Evolutionary conservation across 2,113 vertebrate genomes (phyloP).

Genomic region (Polyodon spathula): DNA sequence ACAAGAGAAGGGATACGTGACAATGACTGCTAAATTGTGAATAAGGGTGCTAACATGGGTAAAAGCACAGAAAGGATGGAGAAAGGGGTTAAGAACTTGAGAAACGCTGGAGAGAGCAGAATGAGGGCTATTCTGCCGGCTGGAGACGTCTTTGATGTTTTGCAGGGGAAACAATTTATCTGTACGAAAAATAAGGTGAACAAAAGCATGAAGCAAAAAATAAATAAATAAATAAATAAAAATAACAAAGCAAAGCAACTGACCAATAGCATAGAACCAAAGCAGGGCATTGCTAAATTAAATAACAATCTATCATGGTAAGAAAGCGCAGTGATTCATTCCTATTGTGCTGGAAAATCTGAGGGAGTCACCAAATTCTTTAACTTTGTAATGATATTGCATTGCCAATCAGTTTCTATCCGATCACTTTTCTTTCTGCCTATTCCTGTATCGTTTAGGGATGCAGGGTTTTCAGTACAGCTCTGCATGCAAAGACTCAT

Average conservation of each 20-base stretch:
- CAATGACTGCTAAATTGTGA: slow-evolving; percentile 40
- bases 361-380: no score
- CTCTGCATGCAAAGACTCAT: no score
- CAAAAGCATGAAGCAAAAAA: slow-evolving; percentile 36
- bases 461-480: no score
- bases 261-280: slow-evolving; percentile 19
- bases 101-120: slow-evolving; percentile 67
- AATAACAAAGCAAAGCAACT: slow-evolving; percentile 18
- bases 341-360: no score
- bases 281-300: background rate
- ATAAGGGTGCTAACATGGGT: slow-evolving; percentile 42
- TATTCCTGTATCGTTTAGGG: no score
- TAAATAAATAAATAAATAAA: slow-evolving; percentile 28
- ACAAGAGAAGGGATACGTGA: slow-evolving; percentile 66
- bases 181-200: slow-evolving; percentile 66
- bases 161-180: slow-evolving; percentile 92
- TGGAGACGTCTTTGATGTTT: slow-evolving; percentile 73
- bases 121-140: slow-evolving; percentile 63
- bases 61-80: slow-evolving; percentile 45
- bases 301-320: background rate
- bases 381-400: no score
- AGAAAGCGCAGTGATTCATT: no score
- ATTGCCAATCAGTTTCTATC: no score
- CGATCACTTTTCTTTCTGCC: no score
- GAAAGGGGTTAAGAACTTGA: slow-evolving; percentile 48